phyloP scores from a whole-genome alignment of 2,113 vertebrate species.

The Orycteropus afer region DNA sequence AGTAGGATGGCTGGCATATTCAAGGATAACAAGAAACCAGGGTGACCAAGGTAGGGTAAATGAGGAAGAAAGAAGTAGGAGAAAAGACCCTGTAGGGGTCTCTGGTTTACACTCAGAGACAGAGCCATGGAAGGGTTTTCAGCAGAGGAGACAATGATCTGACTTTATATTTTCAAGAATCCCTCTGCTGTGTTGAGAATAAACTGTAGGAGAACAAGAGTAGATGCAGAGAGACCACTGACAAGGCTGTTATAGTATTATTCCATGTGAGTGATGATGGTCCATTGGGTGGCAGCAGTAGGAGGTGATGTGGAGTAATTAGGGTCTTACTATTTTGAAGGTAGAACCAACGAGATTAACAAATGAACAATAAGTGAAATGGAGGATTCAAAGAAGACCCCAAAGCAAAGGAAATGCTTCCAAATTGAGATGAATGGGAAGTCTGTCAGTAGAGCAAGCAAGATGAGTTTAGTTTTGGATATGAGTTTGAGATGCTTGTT shows the following conservation, averaged over 20 bases:
- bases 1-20: neutral
- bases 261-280: fast-evolving
- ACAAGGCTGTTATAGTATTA: fast-evolving
- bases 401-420: neutral
- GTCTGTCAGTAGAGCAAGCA: neutral
- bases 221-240: no score
- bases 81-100: neutral
- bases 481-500: neutral
- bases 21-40: neutral
- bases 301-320: neutral
- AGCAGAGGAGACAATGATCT: neutral
- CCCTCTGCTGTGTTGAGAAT: no score
- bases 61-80: neutral
- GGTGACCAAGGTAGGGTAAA: neutral
- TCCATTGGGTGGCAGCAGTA: neutral
- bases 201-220: no score
- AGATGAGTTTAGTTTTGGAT: neutral
- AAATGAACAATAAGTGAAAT: neutral
- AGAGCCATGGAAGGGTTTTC: neutral
- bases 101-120: neutral
- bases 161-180: neutral
- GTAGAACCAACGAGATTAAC: neutral
- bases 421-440: neutral
- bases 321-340: neutral
- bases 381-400: neutral